Conservation (phyloP, 1,140 invertebrate species). For the Sinonovacula constricta region DNA sequence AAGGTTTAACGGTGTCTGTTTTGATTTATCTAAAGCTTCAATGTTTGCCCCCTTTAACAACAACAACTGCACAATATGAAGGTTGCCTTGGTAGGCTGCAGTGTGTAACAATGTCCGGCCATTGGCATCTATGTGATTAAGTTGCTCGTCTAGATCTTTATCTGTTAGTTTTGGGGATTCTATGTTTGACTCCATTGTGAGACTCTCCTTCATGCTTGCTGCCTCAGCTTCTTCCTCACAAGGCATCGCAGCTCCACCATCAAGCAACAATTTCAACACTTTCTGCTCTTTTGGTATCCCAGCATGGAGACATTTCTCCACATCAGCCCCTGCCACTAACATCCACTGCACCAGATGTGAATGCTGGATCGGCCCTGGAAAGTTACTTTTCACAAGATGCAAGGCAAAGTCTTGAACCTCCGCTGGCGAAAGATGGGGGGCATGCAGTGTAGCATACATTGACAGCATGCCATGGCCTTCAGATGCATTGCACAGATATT, state of each 20-base stretch:
- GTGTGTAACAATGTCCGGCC: constrained; percentile 86
- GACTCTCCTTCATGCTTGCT: constrained; percentile 51
- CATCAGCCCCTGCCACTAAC: constrained; percentile 68
- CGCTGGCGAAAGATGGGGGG: constrained; percentile 79
- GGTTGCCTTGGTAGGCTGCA: constrained; percentile 87
- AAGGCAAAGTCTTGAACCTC: constrained; percentile 82
- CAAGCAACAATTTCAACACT: constrained; percentile 73
- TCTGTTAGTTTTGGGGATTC: constrained; percentile 44
- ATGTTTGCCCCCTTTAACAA: constrained; percentile 88
- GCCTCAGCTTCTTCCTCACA: constrained; percentile 52
- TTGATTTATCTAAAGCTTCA: constrained; percentile 90
- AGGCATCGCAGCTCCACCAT: constrained; percentile 72
- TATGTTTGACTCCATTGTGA: constrained; percentile 41
- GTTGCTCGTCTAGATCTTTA: constrained; percentile 60
- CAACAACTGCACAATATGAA: constrained; percentile 87
- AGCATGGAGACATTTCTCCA: constrained; percentile 71
- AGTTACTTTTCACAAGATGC: constrained; percentile 80
- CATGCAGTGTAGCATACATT: constrained; percentile 87
- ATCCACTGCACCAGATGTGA: constrained; percentile 79
- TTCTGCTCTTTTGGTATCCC: constrained; percentile 74
- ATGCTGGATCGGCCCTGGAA: constrained; percentile 76
- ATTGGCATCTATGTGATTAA: constrained; percentile 77
- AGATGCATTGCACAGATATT: constrained; percentile 91
- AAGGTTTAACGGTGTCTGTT: constrained; percentile 88
- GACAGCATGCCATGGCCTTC: constrained; percentile 94